Evolutionary conservation across 2,888 invertebrate genomes (phyloP).

Genomic region (Cheilosia variabilis): DNA sequence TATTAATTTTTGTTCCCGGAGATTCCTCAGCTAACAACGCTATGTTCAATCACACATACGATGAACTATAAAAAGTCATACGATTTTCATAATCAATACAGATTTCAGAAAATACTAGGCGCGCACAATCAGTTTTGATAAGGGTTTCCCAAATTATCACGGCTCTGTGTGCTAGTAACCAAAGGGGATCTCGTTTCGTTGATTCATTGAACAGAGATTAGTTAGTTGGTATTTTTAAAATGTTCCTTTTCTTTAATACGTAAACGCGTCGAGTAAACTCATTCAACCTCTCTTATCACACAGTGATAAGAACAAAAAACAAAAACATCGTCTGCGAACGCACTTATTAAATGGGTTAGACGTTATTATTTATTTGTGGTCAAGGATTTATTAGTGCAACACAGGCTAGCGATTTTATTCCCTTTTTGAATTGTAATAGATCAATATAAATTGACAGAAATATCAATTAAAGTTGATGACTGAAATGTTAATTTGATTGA

Average conservation of each 20-base stretch:
- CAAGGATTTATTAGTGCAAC: not conserved
- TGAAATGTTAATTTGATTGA: not conserved
- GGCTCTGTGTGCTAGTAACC: not conserved
- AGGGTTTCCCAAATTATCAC: not conserved
- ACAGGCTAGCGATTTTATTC: too few species aligned
- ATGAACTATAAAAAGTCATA: constrained; percentile 24
- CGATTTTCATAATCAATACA: constrained; percentile 43
- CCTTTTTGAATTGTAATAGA: not conserved
- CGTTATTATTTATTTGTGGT: not conserved
- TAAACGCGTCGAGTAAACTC: not conserved
- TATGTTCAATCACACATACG: not conserved
- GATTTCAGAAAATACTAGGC: not conserved
- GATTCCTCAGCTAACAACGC: constrained; percentile 20
- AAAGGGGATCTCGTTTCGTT: constrained; percentile 26
- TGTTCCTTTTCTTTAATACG: not conserved
- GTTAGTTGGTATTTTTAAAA: constrained; percentile 6
- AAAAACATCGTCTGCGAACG: not conserved
- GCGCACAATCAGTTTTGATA: constrained; percentile 20
- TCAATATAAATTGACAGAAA: constrained; percentile 1
- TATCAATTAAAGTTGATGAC: not conserved
- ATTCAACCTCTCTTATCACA: constrained; percentile 14
- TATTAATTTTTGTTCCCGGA: not conserved
- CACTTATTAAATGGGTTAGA: constrained; percentile 4
- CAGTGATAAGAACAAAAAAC: not conserved
- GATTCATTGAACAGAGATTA: constrained; percentile 23